Base-by-base conservation (phyloP, 2,113 vertebrate genomes). In the Apodemus sylvaticus region DNA sequence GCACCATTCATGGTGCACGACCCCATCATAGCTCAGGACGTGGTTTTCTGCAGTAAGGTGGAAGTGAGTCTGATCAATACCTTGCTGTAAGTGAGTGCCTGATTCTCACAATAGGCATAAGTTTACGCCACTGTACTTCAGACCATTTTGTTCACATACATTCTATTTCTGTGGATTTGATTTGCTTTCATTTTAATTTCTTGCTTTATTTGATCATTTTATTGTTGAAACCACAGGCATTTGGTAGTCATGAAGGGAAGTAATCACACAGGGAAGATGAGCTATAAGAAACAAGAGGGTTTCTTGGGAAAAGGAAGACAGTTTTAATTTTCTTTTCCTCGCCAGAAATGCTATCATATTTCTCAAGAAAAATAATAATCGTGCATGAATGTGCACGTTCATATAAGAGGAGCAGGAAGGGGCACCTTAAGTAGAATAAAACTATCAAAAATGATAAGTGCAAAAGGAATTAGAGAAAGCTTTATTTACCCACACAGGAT, bases 301-400 rank as follows among this genome's bases (percentile, higher is more conserved):
- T 93, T 55, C 55, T 93, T 94, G 42, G 58, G 45, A 78, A 58
- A 92, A 85, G 70, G 16, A 82, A 45, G 0, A 0, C 26, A 62
- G 31, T 94, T 89, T 26, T 66, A 42, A 36, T 78, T 16, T 79
- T 31, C 29, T 74, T 76, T 92, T 76, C 62, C 42, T 73, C 19
- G 1, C 31, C 68, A n/a, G 48, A 86, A 58, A 94, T 92, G 66
- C 70, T 89, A 48, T n/a, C 48, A n/a, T 88, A 22, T 60, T 74
- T 94, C 29, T 87, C 66, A 96, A 73, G 86, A 86, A 96, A 96
- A 96, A 78, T 36, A 87, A 12, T 51, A 64, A 62, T 89, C 11
- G 92, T 73, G 26, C n/a, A 48, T 74, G 93, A 24, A 16, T 91
- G 11, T 66, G 10, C 62, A 13, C 71, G 24, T 77, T 36, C 90